A percentile compares a stretch with the other conserved stretches of the same genome.
These are phyloP conservation scores for Porphyrio hochstetteri DNA, from an alignment of 2,113 vertebrate species.

Conservation along the genomic window DNA sequence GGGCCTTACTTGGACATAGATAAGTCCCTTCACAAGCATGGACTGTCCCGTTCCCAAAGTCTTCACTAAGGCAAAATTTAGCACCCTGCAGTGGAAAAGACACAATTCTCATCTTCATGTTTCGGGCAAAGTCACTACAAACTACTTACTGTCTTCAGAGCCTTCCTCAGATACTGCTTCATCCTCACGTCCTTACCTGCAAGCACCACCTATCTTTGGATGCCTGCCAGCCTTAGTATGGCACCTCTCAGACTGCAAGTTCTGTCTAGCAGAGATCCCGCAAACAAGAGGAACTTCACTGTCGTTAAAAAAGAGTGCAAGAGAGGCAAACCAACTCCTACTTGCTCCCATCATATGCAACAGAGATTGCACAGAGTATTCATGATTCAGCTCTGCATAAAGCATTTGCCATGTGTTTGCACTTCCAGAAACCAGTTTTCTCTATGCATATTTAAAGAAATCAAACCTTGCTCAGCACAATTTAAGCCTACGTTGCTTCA, in stretches of 20 bases:
- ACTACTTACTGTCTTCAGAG: not conserved
- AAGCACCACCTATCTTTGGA: not conserved
- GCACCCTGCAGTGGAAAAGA: not conserved
- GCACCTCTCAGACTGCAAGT: not conserved
- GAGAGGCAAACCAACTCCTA: not conserved
- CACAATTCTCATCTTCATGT: not conserved
- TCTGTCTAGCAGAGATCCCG: not conserved
- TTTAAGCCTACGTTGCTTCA: not conserved
- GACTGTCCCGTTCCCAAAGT: not conserved
- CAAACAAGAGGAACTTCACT: not conserved
- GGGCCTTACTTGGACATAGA: not conserved
- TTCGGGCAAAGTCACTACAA: not conserved
- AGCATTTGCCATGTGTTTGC: not conserved
- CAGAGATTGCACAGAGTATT: not conserved
- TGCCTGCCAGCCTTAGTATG: not conserved
- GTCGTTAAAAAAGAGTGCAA: not conserved
- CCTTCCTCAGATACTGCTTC: not conserved
- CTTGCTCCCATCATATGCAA: fast-evolving
- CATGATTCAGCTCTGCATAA: not conserved
- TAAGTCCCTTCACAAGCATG: not conserved
- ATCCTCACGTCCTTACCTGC: not conserved
- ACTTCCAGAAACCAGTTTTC: not conserved
- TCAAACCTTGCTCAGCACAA: not conserved
- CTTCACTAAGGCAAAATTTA: not conserved
- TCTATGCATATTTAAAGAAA: not conserved